Base-by-base conservation (phyloP, 2,797 vertebrate genomes). In the Pseudomugil gertrudae region DNA sequence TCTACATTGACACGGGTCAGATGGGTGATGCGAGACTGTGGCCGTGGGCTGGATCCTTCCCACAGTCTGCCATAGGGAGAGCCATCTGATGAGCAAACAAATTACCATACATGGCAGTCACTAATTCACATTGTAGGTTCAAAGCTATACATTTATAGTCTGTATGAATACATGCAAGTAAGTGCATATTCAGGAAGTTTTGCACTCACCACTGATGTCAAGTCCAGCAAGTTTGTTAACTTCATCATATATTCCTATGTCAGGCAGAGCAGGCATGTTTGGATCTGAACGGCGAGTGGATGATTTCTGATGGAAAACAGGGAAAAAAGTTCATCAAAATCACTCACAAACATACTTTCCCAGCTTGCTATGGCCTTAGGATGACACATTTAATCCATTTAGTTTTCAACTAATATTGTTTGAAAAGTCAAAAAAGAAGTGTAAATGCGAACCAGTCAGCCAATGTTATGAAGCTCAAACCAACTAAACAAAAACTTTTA, bases 171-270 rank as follows among this genome's bases (percentile, higher is more conserved):
- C 40, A 68, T 14, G n/a, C 0, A 58, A 38, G 21, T 23, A 35
- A 43, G 67, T 30, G 17, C 0, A 35, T 4, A 69, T n/a, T 65
- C 21, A 76, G 24, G 24, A 48, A 47, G 65, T 27, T 5, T 35
- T 5, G 53, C 56, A 83, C 87, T 87, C 24, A 94, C 94, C 92
- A 33, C 24, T 87, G 54, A 87, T 83, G 1, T 93, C 84, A 58
- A 92, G 71, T n/a, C 70, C 91, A 50, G 86, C 64, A 56, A 93
- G 94, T 90, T 95, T 96, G 74, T 75, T 93, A 15, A 96, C 95
- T 88, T 95, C 94, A 83, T 98, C 95, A 72, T 98, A 99, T 91
- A 98, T 93, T 36, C 95, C 96, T 63, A 95, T 89, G 43, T 94
- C 93, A 3, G 84, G 38, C 35, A 93, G 54, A 63, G 80, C 43